phyloP scores from a whole-genome alignment of 2,113 vertebrate genomes.

The Psettodes erumei region DNA sequence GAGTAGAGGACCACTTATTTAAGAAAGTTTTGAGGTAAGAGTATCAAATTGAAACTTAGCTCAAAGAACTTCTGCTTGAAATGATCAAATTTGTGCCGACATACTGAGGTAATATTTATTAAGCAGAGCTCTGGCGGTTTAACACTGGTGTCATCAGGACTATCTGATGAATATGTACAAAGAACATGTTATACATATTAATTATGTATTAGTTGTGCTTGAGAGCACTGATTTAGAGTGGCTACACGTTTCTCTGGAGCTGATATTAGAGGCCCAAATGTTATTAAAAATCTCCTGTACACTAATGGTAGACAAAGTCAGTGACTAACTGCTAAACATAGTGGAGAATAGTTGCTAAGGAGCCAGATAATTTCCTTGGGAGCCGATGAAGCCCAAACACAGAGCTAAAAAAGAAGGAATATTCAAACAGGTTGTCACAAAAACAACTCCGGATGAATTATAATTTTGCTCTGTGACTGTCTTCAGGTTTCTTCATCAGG shows the following conservation, averaged over 20 bases:
- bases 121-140: constrained; percentile 4
- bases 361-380: background rate
- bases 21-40: constrained; percentile 14
- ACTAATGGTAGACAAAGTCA: background rate
- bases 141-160: background rate
- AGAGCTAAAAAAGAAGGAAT: background rate
- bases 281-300: background rate
- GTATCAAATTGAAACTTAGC: background rate
- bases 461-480: background rate
- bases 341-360: background rate
- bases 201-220: background rate
- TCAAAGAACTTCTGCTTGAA: constrained; percentile 22
- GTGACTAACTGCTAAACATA: background rate
- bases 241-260: background rate
- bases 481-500: background rate
- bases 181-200: background rate
- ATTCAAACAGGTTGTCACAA: background rate
- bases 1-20: background rate
- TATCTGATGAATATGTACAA: background rate
- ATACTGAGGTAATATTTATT: constrained; percentile 3
- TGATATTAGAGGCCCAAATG: background rate
- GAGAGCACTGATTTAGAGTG: background rate
- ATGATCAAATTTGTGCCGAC: constrained; percentile 12
- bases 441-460: too few species aligned
- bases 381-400: background rate